These are phyloP conservation scores for Porites cylindrica DNA, from an alignment of 92 coral and sea anemone genomes.

Conservation along the genomic window DNA sequence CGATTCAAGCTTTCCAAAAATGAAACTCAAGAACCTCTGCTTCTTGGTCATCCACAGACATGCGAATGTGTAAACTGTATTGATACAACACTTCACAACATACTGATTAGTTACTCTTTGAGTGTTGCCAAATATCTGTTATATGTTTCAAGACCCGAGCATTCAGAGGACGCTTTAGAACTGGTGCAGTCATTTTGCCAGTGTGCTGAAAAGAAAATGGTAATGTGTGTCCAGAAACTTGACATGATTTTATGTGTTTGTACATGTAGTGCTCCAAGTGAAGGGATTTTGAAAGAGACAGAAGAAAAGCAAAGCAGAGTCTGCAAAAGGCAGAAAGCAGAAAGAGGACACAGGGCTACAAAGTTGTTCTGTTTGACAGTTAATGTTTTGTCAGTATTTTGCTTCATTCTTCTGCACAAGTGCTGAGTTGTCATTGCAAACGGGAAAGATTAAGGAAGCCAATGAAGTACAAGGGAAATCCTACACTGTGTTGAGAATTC, in stretches of 20 bases:
- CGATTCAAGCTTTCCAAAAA: constrained; percentile 1
- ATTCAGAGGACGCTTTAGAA: constrained; percentile 48
- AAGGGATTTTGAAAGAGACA: constrained; percentile 11
- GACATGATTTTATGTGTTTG: neutral
- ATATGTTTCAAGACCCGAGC: constrained; percentile 44
- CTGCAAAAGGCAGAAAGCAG: constrained; percentile 51
- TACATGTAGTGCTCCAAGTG: neutral
- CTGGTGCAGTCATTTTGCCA: constrained; percentile 57
- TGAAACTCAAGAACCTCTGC: constrained; percentile 50
- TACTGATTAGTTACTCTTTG: constrained; percentile 51
- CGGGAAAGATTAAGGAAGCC: constrained; percentile 61
- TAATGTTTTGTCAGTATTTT: constrained; percentile 64
- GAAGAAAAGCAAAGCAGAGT: constrained; percentile 56
- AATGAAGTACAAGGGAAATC: constrained; percentile 55
- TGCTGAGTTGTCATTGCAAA: constrained; percentile 63
- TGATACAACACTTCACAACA: constrained; percentile 74
- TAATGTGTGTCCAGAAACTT: constrained; percentile 57
- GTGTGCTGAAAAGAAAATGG: constrained; percentile 45
- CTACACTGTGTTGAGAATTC: constrained; percentile 39
- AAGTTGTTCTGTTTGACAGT: constrained; percentile 23
- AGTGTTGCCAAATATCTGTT: constrained; percentile 64
- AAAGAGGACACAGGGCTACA: neutral
- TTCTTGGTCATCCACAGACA: constrained; percentile 63
- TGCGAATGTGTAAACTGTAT: constrained; percentile 75
- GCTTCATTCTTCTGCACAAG: constrained; percentile 50